These are phyloP conservation scores for Meloidogyne exigua DNA, from an alignment of 1,140 invertebrate species.

Conservation along the genomic window DNA sequence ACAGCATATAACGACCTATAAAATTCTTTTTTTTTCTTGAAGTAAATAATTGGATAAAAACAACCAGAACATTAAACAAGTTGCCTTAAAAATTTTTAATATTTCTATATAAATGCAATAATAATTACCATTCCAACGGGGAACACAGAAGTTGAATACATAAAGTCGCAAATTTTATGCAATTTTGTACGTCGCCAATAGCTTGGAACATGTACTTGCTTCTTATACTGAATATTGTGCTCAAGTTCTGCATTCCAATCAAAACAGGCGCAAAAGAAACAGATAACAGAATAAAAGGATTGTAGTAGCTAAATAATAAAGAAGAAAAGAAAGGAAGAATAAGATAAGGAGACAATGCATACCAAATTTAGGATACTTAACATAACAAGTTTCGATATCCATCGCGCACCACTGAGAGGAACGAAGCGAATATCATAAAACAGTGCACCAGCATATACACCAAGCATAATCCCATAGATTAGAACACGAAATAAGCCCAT, in stretches of 20 bases:
- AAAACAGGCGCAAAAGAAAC: conserved; percentile 53
- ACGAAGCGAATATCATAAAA: conserved; percentile 62
- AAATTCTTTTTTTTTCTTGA: conserved; percentile 18
- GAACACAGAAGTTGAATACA: conserved; percentile 52
- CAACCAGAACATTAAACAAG: conserved; percentile 29
- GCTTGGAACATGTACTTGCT: conserved; percentile 38
- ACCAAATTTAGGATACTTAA: conserved; percentile 59
- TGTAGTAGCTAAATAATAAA: conserved; percentile 72
- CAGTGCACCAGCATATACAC: conserved; percentile 48
- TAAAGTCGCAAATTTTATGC: conserved; percentile 53
- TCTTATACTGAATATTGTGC: conserved; percentile 33
- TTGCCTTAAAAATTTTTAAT: conserved; percentile 10
- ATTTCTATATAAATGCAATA: conserved; percentile 4
- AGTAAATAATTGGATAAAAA: neutral
- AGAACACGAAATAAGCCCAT: conserved; percentile 51
- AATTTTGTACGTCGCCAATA: conserved; percentile 54
- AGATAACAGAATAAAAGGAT: conserved; percentile 53
- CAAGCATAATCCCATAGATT: conserved; percentile 52
- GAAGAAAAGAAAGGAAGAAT: neutral
- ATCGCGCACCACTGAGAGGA: conserved; percentile 64
- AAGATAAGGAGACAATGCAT: conserved; percentile 8
- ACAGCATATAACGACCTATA: conserved; percentile 45
- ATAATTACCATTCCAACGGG: conserved; percentile 47
- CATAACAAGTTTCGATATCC: conserved; percentile 64
- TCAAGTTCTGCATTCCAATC: conserved; percentile 50